A percentile compares a stretch with the other conserved stretches of the same genome.
These are phyloP conservation scores for Paralvinella palmiformis DNA, from an alignment of 1,140 invertebrate genomes.

Conservation along the genomic window DNA sequence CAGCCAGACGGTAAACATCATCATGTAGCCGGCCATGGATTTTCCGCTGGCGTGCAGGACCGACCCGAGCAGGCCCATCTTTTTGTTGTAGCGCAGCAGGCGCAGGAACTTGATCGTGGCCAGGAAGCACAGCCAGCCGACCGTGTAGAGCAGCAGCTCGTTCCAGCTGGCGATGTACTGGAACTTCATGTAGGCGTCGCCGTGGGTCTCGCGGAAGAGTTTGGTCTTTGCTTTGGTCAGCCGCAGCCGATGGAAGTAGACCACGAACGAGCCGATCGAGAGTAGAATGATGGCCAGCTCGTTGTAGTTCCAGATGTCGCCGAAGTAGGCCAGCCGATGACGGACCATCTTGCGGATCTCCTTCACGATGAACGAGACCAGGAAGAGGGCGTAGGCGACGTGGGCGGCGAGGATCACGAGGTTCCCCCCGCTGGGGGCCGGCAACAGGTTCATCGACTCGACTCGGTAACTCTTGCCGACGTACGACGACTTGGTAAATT, in stretches of 20 bases:
- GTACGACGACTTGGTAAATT: constrained; percentile 54
- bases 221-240: constrained; percentile 39
- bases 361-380: constrained; percentile 53
- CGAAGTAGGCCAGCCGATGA: constrained; percentile 38
- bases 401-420: constrained; percentile 41
- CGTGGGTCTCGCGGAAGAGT: constrained; percentile 49
- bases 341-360: constrained; percentile 40
- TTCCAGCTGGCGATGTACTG: constrained; percentile 52
- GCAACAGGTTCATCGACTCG: constrained; percentile 49
- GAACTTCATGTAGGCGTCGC: constrained; percentile 55
- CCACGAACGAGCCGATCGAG: constrained; percentile 44
- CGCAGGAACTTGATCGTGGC: constrained; percentile 54
- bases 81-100: constrained; percentile 55
- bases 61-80: constrained; percentile 47
- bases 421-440: constrained; percentile 34
- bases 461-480: constrained; percentile 53
- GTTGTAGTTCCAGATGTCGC: constrained; percentile 50
- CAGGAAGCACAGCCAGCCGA: constrained; percentile 54
- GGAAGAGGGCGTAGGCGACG: constrained; percentile 39
- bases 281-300: constrained; percentile 50
- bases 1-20: constrained; percentile 49
- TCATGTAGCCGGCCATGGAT: constrained; percentile 44
- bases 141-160: constrained; percentile 50
- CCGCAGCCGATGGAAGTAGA: constrained; percentile 48
- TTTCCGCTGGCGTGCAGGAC: constrained; percentile 40